Evolutionary conservation across 2,888 invertebrate genomes (phyloP).

Genomic region (Drosophila anomelani): DNA sequence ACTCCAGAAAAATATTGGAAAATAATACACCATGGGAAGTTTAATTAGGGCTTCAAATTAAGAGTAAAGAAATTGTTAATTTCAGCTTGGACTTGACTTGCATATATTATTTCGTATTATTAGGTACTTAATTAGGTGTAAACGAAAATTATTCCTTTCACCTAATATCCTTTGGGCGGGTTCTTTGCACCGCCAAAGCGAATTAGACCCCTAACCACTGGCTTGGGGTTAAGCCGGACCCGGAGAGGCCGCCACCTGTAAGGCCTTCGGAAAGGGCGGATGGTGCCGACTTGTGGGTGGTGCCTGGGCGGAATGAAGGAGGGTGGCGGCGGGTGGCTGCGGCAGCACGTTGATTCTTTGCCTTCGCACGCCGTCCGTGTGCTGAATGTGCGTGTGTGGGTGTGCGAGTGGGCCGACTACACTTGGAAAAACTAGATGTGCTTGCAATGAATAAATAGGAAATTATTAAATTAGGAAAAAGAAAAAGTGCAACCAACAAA

Average conservation of each 20-base stretch:
- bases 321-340: not conserved
- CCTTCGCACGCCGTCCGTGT: not conserved
- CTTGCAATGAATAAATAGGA: not conserved
- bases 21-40: not conserved
- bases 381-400: not conserved
- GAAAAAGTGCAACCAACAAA: not conserved
- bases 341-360: conserved; percentile 25
- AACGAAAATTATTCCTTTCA: not conserved
- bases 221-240: not conserved
- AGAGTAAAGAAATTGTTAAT: too few species aligned
- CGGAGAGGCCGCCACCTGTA: not conserved
- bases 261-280: not conserved
- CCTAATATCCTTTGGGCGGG: not conserved
- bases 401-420: not conserved
- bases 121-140: not conserved
- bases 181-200: too few species aligned
- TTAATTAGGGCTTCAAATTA: not conserved
- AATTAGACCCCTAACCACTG: not conserved
- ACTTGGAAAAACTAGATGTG: not conserved
- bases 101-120: too few species aligned
- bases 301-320: not conserved
- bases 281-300: conserved; percentile 4
- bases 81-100: too few species aligned
- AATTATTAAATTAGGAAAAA: not conserved
- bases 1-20: too few species aligned